Evolutionary conservation across 1,140 invertebrate species (phyloP).

Genomic region (Camponotus pennsylvanicus): DNA sequence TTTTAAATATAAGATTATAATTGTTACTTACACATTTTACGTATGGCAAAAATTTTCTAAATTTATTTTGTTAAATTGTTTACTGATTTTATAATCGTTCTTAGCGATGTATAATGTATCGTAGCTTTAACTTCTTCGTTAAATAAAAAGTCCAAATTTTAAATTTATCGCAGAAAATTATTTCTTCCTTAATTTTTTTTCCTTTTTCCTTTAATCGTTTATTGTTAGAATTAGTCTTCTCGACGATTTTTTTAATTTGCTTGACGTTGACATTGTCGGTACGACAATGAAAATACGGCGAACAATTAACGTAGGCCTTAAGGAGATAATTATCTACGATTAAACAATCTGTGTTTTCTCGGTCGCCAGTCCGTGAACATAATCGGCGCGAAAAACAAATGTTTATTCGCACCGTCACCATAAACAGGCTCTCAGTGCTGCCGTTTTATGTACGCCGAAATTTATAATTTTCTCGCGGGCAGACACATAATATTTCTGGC

Average conservation of each 20-base stretch:
- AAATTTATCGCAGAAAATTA: neutral
- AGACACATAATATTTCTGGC: neutral
- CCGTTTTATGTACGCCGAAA: slow-evolving; percentile 50
- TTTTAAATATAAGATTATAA: slow-evolving; percentile 9
- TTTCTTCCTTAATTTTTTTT: neutral
- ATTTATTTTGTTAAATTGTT: too few relatives aligned
- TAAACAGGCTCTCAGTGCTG: neutral
- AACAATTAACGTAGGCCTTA: slow-evolving; percentile 4
- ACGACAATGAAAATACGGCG: slow-evolving; percentile 41
- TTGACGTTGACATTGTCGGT: neutral
- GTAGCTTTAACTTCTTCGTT: neutral
- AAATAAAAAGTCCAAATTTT: neutral
- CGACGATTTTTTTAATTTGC: neutral
- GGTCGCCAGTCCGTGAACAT: slow-evolving; percentile 44
- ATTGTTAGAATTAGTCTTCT: neutral
- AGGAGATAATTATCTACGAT: slow-evolving; percentile 58
- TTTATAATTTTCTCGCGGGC: slow-evolving; percentile 31
- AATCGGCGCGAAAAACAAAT: slow-evolving; percentile 65
- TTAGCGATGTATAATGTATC: neutral
- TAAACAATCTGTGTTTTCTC: slow-evolving; percentile 62
- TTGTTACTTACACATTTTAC: neutral
- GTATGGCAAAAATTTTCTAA: neutral
- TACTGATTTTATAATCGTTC: too few relatives aligned
- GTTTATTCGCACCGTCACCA: slow-evolving; percentile 33
- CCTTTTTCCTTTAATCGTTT: neutral